Base-by-base conservation (phyloP, 2,888 invertebrate genomes). In the Drosophila algonquin region DNA sequence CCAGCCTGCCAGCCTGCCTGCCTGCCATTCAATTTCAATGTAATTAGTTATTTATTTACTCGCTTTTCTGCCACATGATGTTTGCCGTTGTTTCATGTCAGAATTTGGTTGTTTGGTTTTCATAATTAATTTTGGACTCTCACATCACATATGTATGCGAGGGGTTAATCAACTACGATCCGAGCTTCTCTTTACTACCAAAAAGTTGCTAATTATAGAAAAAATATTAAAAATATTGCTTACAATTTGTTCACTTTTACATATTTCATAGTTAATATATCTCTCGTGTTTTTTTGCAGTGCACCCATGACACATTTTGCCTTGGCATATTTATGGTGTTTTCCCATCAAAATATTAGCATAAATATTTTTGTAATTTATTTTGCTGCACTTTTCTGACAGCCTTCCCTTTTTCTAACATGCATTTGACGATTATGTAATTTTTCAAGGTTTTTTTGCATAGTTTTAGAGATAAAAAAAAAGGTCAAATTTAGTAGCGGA, bases 321-420 rank as follows among this genome's bases (percentile, higher is more conserved):
- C 16, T 47, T 18, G 24, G 27, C 32, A 57, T 63, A 70, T 75
- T 72, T 72, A 58, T 53, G 32, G 50, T 48, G 44, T 73, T 63
- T 62, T 73, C 45, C 68, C 59, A 63, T n/a, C 74, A 72, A 61
- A 79, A 87, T 81, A 82, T 87, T 83, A 81, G 74, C 87, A 87
- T 78, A 82, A 73, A 81, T 78, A 81, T 87, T 76, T 75, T 55
- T 71, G 58, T 70, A 62, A 73, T 81, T 70, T 70, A 72, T 80
- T 79, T 55, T 72, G 64, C 50, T 53, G 56, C n/a, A n/a, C 8
- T 40, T 35, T 46, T 55, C 51, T n/a, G 47, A 44, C 24, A 46
- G 54, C 50, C 35, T 32, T 58, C 14, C 18, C 4, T 18, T 35
- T 12, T 7, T n/a, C 50, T 46, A 51, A 50, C 67, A 46, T 35